Conservation (phyloP, 2,888 invertebrate species). For the Germaria angustata region DNA sequence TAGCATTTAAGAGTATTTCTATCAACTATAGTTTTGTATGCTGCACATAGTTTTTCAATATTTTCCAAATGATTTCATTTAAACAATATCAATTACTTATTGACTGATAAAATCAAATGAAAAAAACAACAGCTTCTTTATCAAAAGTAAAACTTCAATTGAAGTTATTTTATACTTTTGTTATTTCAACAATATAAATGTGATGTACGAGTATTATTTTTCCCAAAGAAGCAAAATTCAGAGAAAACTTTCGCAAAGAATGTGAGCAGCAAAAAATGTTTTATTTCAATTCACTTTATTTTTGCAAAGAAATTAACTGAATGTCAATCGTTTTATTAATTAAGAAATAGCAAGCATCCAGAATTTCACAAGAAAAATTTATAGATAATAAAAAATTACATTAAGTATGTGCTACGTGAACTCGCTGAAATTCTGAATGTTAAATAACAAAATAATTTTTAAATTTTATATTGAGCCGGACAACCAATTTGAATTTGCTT, state of each 20-base stretch:
- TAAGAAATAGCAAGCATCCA: slow-evolving; percentile 22
- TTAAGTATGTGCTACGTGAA: no score
- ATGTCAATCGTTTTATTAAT: slow-evolving; percentile 53
- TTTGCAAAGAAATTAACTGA: slow-evolving; percentile 37
- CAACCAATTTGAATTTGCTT: no score
- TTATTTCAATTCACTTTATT: slow-evolving; percentile 28
- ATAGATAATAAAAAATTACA: no score
- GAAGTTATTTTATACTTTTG: neutral
- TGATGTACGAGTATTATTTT: no score
- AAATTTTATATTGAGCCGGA: no score
- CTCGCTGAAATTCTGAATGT: no score
- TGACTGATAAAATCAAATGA: neutral
- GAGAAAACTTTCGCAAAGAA: slow-evolving; percentile 29
- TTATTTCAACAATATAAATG: neutral
- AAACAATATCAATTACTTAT: slow-evolving; percentile 37
- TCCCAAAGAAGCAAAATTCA: no score
- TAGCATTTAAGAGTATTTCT: no score
- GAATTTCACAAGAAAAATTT: no score
- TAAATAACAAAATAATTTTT: no score
- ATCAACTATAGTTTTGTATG: no score
- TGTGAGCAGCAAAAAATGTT: neutral
- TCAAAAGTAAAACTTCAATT: slow-evolving; percentile 14
- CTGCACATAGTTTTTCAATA: neutral
- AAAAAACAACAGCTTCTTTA: slow-evolving; percentile 2
- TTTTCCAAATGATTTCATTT: slow-evolving; percentile 39